phyloP scores from a whole-genome alignment of 2,888 invertebrate genomes.

The Drosophila kambysellisi region DNA sequence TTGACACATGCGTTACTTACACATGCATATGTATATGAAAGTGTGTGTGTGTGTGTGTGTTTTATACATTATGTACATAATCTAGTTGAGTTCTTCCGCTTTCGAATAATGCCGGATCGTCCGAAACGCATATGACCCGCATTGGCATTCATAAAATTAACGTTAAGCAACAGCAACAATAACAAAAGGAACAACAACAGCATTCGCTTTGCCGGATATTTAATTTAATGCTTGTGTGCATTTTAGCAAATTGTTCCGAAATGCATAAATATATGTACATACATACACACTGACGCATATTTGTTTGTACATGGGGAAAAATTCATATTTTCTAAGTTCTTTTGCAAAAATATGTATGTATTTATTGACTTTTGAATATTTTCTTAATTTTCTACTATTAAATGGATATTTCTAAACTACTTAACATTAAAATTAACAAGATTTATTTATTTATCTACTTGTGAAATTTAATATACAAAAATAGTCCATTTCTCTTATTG shows the following conservation, averaged over 20 bases:
- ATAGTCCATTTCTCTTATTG: too few species aligned
- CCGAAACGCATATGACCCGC: conserved; percentile 74
- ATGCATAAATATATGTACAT: conserved; percentile 2
- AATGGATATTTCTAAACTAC: too few species aligned
- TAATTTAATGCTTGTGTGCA: conserved; percentile 64
- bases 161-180: conserved; percentile 24
- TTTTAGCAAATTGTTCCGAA: conserved; percentile 10
- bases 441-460: too few species aligned
- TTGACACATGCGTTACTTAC: background rate
- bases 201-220: conserved; percentile 70
- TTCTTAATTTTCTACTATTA: too few species aligned
- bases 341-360: too few species aligned
- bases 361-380: too few species aligned
- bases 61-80: conserved; percentile 1
- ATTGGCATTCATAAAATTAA: conserved; percentile 67
- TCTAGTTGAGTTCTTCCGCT: conserved; percentile 60
- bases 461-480: too few species aligned
- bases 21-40: background rate
- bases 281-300: too few species aligned
- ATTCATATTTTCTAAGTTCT: too few species aligned
- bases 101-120: conserved; percentile 31
- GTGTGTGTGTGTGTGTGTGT: background rate
- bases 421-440: too few species aligned
- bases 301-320: too few species aligned
- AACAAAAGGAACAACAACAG: conserved; percentile 28